Percentiles rank a stretch among this genome's conserved stretches.
phyloP scores from a whole-genome alignment of 2,888 invertebrate genomes.

The Synergus laeviventris region DNA sequence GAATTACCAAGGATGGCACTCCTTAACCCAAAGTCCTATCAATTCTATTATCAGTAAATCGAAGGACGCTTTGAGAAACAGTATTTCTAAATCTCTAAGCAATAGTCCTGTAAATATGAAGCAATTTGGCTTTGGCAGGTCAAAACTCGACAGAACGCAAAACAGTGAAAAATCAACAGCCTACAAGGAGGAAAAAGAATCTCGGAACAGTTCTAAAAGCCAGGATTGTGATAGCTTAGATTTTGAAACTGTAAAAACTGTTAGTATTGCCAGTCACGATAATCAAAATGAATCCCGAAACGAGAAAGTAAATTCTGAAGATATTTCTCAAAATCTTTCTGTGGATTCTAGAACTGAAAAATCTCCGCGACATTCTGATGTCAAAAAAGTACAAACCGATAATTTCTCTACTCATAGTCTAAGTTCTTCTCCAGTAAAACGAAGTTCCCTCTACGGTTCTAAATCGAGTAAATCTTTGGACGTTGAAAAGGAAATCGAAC shows the following conservation, averaged over 20 bases:
- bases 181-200: slow-evolving; percentile 45
- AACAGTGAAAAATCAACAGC: background rate
- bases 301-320: slow-evolving; percentile 40
- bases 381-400: slow-evolving; percentile 50
- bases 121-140: slow-evolving; percentile 56
- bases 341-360: slow-evolving; percentile 18
- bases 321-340: background rate
- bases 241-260: background rate
- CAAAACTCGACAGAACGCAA: slow-evolving; percentile 44
- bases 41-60: slow-evolving; percentile 65
- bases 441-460: slow-evolving; percentile 45
- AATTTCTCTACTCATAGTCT: slow-evolving; percentile 55
- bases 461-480: slow-evolving; percentile 47
- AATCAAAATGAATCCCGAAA: slow-evolving; percentile 41
- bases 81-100: slow-evolving; percentile 66
- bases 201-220: slow-evolving; percentile 44
- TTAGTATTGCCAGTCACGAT: slow-evolving; percentile 30
- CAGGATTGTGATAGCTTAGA: slow-evolving; percentile 11
- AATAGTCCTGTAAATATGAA: slow-evolving; percentile 67
- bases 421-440: slow-evolving; percentile 60
- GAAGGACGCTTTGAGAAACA: slow-evolving; percentile 62
- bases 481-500: slow-evolving; percentile 27
- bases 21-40: slow-evolving; percentile 64
- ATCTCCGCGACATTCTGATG: slow-evolving; percentile 16
- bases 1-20: slow-evolving; percentile 61